phyloP scores from a whole-genome alignment of 2,113 vertebrate genomes.

The Ictalurus furcatus region DNA sequence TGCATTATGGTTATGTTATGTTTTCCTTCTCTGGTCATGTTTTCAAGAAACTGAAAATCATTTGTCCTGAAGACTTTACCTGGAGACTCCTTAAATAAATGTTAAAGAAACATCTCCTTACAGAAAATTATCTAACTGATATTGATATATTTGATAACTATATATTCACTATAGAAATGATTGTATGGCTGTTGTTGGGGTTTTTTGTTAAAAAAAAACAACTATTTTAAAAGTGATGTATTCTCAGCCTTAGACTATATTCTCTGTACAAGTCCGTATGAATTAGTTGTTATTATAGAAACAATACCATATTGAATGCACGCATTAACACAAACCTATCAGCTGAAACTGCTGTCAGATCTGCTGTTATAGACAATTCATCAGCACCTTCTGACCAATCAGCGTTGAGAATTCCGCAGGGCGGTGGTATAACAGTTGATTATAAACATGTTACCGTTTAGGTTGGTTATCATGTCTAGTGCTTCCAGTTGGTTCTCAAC shows the following conservation, averaged over 20 bases:
- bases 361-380: not conserved
- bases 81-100: not conserved
- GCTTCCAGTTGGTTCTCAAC: not conserved
- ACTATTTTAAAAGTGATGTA: not conserved
- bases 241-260: not conserved
- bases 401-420: not conserved
- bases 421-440: not conserved
- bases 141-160: not conserved
- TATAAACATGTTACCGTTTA: not conserved
- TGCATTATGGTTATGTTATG: too few species aligned
- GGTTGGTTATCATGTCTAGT: not conserved
- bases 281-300: not conserved
- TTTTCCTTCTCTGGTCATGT: not conserved
- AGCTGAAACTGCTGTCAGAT: not conserved
- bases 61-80: not conserved
- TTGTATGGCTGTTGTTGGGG: too few species aligned
- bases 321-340: not conserved
- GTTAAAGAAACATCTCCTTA: not conserved
- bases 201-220: too few species aligned
- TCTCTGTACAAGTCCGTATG: not conserved
- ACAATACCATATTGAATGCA: not conserved
- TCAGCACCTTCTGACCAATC: not conserved
- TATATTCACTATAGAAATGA: too few species aligned
- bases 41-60: not conserved
- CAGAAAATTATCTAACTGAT: not conserved